Evolutionary conservation across 2,113 vertebrate genomes (phyloP), one percentile per base, ranked within the genome.

Genomic region (Scortum barcoo): DNA sequence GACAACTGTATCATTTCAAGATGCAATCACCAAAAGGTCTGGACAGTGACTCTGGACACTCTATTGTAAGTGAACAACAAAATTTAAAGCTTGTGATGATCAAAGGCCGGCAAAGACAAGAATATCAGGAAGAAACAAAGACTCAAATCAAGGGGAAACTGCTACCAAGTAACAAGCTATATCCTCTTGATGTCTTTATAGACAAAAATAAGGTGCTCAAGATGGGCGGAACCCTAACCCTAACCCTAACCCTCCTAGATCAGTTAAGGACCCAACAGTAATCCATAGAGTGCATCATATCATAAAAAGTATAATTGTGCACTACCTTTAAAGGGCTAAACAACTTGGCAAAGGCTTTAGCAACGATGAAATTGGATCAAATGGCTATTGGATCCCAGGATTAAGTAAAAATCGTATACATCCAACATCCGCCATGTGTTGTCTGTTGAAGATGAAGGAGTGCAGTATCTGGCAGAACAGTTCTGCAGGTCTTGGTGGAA

Each of bases 1-100:
- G n/a, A n/a, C 53, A 74, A 33, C 2, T 80, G 33, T 60, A 80
- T 24, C 38, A 73, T 30, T 80, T 80, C 20, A 50, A 11, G 60
- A 80, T 60, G 63, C 53, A 24, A 80, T 60, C 46, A 24, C 40
- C 20, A 48, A 3, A 26, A 65, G n/a, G 20, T 76, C 69, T 38
- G 72, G 80, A 38, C 72, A 76, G 33, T 69, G 80, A n/a, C n/a
- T n/a, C n/a, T 44, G 42, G 2, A 44, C 10, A 44, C 42, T 44
- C 42, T 13, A 14, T 13, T 14, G 11, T 36, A 36, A 36, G 33
- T 36, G 33, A 36, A 36, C 42, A 12, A 44, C 42, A 44, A 13
- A 5, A 44, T 6, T 4, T 6, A 36, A 6, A 36, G 33, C 33
- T 36, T 3, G 42, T 12, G 11, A 14, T 44, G 11, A 44, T 44